Conservation (phyloP, 2,888 invertebrate species). For the Ramazzottius varieornatus region DNA sequence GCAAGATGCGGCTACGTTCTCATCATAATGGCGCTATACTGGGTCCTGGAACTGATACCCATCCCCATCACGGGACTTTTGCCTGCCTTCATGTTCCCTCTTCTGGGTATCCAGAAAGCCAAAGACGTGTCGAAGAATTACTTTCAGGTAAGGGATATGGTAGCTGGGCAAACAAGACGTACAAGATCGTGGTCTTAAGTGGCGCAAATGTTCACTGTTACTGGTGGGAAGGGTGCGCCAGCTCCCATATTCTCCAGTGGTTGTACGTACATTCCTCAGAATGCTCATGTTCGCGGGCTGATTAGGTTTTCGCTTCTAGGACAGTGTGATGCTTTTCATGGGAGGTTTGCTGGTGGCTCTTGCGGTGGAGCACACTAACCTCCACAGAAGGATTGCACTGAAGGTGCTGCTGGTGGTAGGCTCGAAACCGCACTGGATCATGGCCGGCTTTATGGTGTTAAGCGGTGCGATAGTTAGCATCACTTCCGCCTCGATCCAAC, state of each 20-base stretch:
- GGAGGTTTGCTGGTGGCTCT: background rate
- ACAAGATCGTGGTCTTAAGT: no score
- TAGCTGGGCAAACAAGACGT: no score
- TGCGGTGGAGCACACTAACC: background rate
- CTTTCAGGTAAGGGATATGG: background rate
- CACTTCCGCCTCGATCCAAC: no score
- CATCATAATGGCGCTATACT: background rate
- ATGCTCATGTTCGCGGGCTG: no score
- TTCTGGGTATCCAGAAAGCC: background rate
- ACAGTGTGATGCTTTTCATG: conserved; percentile 13
- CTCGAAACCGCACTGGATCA: conserved; percentile 8
- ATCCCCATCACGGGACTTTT: background rate
- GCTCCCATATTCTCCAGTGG: no score
- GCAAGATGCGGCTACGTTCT: background rate
- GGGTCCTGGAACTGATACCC: background rate
- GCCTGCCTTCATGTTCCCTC: background rate
- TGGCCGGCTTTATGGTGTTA: background rate
- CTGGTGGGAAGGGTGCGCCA: no score
- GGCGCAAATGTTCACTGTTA: no score
- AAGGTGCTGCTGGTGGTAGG: conserved; percentile 8
- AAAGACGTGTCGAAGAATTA: background rate
- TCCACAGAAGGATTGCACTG: background rate
- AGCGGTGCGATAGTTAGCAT: no score
- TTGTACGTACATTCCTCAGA: no score
- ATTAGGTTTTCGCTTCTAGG: conserved; percentile 10